Evolutionary conservation across 2,797 vertebrate genomes (phyloP), one percentile per base, ranked within the genome.

Genomic region (Trematomus bernacchii): DNA sequence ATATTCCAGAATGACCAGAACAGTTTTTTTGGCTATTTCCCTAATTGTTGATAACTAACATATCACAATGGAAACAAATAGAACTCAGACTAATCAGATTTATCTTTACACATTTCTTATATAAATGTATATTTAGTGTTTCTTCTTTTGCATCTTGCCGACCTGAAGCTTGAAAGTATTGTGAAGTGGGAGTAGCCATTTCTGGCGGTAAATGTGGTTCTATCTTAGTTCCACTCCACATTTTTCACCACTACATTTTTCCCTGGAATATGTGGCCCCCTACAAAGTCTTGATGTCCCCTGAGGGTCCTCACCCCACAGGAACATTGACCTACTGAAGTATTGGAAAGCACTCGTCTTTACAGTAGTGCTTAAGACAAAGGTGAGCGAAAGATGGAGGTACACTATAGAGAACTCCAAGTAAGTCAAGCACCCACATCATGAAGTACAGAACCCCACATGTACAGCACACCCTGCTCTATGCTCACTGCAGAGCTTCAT

Each of bases 401-500:
- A 14, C 14, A 19, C 4, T n/a, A 7, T 33, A 40, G 8, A 48
- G 7, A 52, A 30, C 3, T 33, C 42, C 21, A 13, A 62, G 1
- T 68, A 10, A 40, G 58, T 37, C 27, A 68, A 46, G 13, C 21
- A 10, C 18, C 16, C 44, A 60, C 18, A 10, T 63, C n/a, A 40
- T 13, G 55, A 8, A 47, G 21, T 44, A 51, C n/a, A 53, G 42
- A 15, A 58, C 37, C 53, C 50, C 9, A 33, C 43, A 65, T 9
- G 40, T 23, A 27, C 33, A 47, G 12, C 21, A 60, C 15, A 16
- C 23, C 4, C 18, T 80, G 60, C 18, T 44, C 40, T 40, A 2
- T 3, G 14, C 62, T 58, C 46, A 53, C 33, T 63, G 52, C 66
- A 51, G 51, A 83, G 52, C 65, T 73, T 73, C 10, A 60, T 73